A percentile compares a stretch with the other conserved stretches of the same genome.
phyloP scores from a whole-genome alignment of 1,140 invertebrate genomes.

The Lordiphosa collinella region DNA sequence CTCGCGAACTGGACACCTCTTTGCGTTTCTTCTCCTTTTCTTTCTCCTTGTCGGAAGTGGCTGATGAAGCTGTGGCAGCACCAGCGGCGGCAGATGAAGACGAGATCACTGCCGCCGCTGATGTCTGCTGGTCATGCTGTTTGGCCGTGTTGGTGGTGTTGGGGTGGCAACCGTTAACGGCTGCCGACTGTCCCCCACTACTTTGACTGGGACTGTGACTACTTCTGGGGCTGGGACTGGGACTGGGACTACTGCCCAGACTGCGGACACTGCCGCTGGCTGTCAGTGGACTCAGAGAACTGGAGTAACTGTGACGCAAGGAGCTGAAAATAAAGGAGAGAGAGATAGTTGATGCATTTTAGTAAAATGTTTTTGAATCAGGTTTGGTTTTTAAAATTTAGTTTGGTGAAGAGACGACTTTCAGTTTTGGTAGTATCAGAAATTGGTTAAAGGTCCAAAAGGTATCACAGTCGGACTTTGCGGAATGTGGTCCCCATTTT shows the following conservation, averaged over 20 bases:
- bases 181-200: conserved; percentile 11
- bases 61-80: background rate
- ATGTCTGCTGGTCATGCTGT: conserved; percentile 40
- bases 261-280: conserved; percentile 34
- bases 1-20: conserved; percentile 84
- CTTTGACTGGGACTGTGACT: conserved; percentile 17
- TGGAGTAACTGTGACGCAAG: conserved; percentile 34
- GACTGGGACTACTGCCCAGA: conserved; percentile 22
- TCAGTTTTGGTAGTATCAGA: too few relatives aligned
- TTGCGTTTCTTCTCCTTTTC: conserved; percentile 81
- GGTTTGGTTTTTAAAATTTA: too few relatives aligned
- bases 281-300: conserved; percentile 24
- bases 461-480: too few relatives aligned
- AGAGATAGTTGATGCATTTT: background rate
- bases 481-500: too few relatives aligned
- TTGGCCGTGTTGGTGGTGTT: conserved; percentile 39
- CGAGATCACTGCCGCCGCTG: conserved; percentile 27
- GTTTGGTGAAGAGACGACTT: too few relatives aligned
- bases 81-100: conserved; percentile 26
- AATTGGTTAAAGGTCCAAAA: too few relatives aligned
- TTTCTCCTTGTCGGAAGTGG: conserved; percentile 22
- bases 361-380: too few relatives aligned
- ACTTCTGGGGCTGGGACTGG: conserved; percentile 17
- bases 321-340: conserved; percentile 26
- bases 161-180: conserved; percentile 10